Percentiles rank a stretch among this genome's conserved stretches.
These are phyloP conservation scores for Spheniscus mendiculus DNA, from an alignment of 2,113 vertebrate genomes.

Conservation along the genomic window DNA sequence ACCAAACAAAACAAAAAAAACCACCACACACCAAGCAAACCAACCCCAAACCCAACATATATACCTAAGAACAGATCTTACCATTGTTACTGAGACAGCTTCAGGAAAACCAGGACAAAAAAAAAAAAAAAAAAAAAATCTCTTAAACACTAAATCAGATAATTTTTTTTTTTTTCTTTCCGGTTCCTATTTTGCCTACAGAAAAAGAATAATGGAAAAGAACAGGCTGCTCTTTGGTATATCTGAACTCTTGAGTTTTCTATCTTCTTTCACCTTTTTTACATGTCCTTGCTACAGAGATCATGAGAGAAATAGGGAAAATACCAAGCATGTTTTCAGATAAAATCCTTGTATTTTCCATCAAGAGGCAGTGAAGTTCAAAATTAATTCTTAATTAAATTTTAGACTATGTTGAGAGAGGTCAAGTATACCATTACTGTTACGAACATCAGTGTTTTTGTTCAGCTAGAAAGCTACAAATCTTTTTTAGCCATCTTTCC, in stretches of 20 bases:
- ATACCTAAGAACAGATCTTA: not conserved
- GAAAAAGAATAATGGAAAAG: not conserved
- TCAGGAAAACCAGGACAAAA: not conserved
- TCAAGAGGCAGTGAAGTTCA: not conserved
- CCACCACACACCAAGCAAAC: too few relatives aligned
- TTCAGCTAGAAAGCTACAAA: not conserved
- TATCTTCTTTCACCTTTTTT: not conserved
- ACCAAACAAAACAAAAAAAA: too few relatives aligned
- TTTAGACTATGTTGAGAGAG: not conserved
- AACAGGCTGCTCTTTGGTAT: not conserved
- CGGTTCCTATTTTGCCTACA: not conserved
- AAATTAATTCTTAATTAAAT: slow-evolving; percentile 10
- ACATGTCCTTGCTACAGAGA: not conserved
- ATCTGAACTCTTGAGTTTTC: not conserved
- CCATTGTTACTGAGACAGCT: not conserved
- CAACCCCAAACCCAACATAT: not conserved
- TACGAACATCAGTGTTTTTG: not conserved
- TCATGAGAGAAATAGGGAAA: not conserved
- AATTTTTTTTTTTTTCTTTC: not conserved
- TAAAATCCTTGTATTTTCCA: not conserved
- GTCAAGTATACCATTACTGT: not conserved
- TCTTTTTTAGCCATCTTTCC: not conserved
- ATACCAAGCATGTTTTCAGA: not conserved
- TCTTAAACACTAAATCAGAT: not conserved
- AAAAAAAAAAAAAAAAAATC: not conserved